A percentile compares a stretch with the other conserved stretches of the same genome.
These are phyloP conservation scores for Hippoglossus hippoglossus DNA, from an alignment of 2,797 vertebrate species.

Conservation along the genomic window DNA sequence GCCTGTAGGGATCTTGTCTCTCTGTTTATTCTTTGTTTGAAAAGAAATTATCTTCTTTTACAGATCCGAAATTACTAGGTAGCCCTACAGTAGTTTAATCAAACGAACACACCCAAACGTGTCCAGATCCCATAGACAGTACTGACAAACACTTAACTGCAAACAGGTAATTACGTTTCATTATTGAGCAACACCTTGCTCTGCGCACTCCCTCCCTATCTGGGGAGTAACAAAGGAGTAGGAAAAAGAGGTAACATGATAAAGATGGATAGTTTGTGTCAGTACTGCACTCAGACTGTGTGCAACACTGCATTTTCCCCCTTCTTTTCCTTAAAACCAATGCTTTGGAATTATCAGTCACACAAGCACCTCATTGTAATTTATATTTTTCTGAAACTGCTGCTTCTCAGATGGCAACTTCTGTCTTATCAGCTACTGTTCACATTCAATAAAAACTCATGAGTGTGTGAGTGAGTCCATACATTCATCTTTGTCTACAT, in stretches of 20 bases:
- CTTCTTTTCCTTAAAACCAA: conserved; percentile 23
- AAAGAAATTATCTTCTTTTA: neutral
- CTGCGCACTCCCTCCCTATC: conserved; percentile 39
- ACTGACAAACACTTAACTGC: conserved; percentile 34
- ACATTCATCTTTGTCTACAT: conserved; percentile 37
- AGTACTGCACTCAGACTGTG: conserved; percentile 32
- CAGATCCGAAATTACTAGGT: conserved; percentile 5
- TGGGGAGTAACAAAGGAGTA: conserved; percentile 67
- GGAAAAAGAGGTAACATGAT: conserved; percentile 69
- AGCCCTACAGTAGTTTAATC: neutral
- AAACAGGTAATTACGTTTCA: conserved; percentile 59
- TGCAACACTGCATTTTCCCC: conserved; percentile 32
- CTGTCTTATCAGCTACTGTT: conserved; percentile 15
- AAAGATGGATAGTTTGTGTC: conserved; percentile 52
- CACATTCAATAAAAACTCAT: conserved; percentile 25
- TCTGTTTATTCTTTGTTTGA: neutral
- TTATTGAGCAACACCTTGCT: conserved; percentile 67
- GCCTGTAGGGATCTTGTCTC: neutral
- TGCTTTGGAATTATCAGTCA: conserved; percentile 21
- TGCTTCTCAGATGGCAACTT: conserved; percentile 28
- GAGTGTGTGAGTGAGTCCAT: conserved; percentile 15
- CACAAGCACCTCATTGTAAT: conserved; percentile 23
- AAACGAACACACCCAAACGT: conserved; percentile 29
- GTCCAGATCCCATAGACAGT: conserved; percentile 23
- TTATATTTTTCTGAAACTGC: conserved; percentile 3